A percentile compares a stretch with the other conserved stretches of the same genome.
Evolutionary conservation across 2,888 invertebrate species (phyloP).

Genomic region (Ornithoptera priamus): DNA sequence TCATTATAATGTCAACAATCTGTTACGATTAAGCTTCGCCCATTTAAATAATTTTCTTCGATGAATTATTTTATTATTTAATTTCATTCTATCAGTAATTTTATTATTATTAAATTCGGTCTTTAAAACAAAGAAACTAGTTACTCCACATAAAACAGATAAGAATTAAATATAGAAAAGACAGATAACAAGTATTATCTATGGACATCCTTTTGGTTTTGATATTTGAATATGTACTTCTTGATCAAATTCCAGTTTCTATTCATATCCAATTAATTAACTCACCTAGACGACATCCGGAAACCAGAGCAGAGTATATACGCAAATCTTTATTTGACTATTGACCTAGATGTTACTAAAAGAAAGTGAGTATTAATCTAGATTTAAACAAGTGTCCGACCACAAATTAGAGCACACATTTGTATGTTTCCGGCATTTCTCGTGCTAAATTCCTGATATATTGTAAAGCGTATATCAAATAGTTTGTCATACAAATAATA

Average conservation of each 20-base stretch:
- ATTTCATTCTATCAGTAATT: too few species aligned
- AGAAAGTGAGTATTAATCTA: constrained; percentile 24
- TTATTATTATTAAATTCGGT: too few species aligned
- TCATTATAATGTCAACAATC: constrained; percentile 4
- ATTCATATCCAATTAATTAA: background rate
- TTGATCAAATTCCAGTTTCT: background rate
- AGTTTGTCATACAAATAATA: background rate
- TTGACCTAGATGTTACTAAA: constrained; percentile 20
- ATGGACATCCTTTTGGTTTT: too few species aligned
- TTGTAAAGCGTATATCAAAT: background rate
- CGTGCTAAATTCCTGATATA: constrained; percentile 1
- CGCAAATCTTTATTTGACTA: constrained; percentile 13
- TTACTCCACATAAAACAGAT: too few species aligned
- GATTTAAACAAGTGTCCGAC: constrained; percentile 20
- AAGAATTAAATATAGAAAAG: too few species aligned
- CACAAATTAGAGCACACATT: constrained; percentile 13
- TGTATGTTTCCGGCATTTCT: constrained; percentile 26
- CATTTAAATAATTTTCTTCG: too few species aligned
- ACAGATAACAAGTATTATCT: too few species aligned
- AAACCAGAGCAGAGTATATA: background rate
- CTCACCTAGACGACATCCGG: background rate
- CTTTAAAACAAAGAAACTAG: too few species aligned
- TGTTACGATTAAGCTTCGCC: background rate
- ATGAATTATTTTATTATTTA: too few species aligned
- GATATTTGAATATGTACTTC: too few species aligned